Base-by-base conservation (phyloP, 2,888 invertebrate species). In the Orthosia gothica region DNA sequence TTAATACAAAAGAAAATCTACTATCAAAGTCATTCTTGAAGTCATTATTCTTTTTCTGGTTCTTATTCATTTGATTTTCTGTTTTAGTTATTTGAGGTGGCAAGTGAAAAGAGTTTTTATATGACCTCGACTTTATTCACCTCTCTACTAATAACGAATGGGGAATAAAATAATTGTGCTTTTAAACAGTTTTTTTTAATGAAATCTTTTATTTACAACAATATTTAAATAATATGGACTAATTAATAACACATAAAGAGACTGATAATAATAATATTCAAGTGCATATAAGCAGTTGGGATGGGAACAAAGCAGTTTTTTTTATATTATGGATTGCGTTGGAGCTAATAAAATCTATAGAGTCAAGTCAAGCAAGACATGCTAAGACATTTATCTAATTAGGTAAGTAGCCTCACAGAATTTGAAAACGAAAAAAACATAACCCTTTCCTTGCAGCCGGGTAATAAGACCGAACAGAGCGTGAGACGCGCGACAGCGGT, bases 21-120 rank as follows among this genome's bases (percentile, higher is more conserved):
- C 0, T 71, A 62, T n/a, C 61, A 69, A 83, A 63, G 80, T 75
- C 80, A 79, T 75, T 63, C 58, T 85, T 89, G 88, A 89, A 84
- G 84, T 83, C 49, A 68, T 54, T 84, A 85, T 89, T 87, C 83
- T 89, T 90, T 88, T 88, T 85, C 74, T 71, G 59, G 58, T 67
- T 72, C 76, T 45, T 72, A 58, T 54, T 62, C n/a, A 18, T 75
- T 78, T 79, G 74, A 82, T 76, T 82, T 70, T 54, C 58, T 83
- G 81, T 61, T 69, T 82, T 70, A 81, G 16, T 4, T 0, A 40
- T 57, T 80, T 26, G n/a, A 68, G 72, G 70, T 45, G 11, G 5
- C n/a, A 54, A 16, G 16, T 57, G 1, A 50, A 76, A 79, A 40
- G 52, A 80, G 80, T 66, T 78, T 49, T 52, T 45, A n/a, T 50